Base-by-base conservation (phyloP, 2,797 vertebrate genomes). In the Capromys pilorides region DNA sequence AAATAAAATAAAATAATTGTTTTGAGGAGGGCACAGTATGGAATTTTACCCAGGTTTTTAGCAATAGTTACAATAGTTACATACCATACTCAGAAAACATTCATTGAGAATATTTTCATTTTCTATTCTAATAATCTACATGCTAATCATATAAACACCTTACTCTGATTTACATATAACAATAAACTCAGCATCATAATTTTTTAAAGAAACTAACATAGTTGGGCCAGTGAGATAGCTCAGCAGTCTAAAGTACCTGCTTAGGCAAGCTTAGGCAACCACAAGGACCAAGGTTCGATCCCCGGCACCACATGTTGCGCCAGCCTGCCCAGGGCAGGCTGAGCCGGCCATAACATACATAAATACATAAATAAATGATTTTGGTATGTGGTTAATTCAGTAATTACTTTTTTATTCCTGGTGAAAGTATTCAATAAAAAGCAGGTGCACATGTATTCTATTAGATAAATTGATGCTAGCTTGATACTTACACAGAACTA, bases 111-210 rank as follows among this genome's bases (percentile, higher is more conserved):
- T 73, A 28, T 22, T 88, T 85, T 36, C 19, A 88, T 51, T 84
- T 86, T 5, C 8, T 88, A 54, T 45, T 94, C 26, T 54, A 82
- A 75, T 79, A 78, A 90, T 88, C 49, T 86, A 54, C 28, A 78
- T 31, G 54, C 31, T 88, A 88, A 82, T 78, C 57, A 86, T 13
- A 39, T 28, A 86, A 57, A 93, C 33, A 90, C 6, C 4, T 77
- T 93, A 51, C 83, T 95, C 94, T 96, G 36, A 95, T 61, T 82
- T 90, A 93, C 2, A 88, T 36, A 61, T 88, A 92, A 88, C 22
- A 93, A 94, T 90, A 91, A 92, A 93, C 96, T 91, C 94, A 88
- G 11, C 33, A 78, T 88, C 82, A 91, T 4, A 51, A 87, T 45
- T 66, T 86, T 61, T 57, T 2, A 62, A 79, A 92, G 88, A 86